Evolutionary conservation across 1,140 invertebrate genomes (phyloP).

Genomic region (Euura saliciscinereae): DNA sequence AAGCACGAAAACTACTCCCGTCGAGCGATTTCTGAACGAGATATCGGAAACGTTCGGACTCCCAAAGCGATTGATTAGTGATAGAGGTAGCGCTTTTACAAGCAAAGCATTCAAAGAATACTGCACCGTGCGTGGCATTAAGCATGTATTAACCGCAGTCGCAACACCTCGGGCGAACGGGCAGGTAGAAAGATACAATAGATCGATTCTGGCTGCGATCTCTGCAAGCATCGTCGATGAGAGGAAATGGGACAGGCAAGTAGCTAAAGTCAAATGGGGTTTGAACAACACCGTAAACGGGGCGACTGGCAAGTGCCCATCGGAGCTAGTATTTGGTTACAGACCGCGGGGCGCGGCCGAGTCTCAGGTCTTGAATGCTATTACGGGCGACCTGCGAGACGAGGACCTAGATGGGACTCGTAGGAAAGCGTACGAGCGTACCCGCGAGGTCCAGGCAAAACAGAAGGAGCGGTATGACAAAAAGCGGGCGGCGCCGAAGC

Average conservation of each 20-base stretch:
- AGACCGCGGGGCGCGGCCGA: slow-evolving; percentile 12
- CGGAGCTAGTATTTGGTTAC: no score
- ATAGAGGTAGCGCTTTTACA: slow-evolving; percentile 12
- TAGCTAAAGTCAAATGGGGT: no score
- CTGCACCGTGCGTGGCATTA: no score
- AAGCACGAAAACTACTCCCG: no score
- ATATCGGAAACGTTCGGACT: no score
- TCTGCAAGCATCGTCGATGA: slow-evolving; percentile 10
- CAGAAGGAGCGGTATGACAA: slow-evolving; percentile 16
- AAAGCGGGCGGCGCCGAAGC: slow-evolving; percentile 19
- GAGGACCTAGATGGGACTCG: slow-evolving; percentile 1
- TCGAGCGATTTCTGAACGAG: no score
- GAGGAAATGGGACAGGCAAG: slow-evolving; percentile 21
- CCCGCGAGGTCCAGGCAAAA: slow-evolving; percentile 10
- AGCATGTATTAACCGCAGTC: no score
- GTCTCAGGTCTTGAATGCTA: slow-evolving; percentile 14
- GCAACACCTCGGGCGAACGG: slow-evolving; percentile 25
- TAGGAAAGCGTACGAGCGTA: slow-evolving; percentile 13
- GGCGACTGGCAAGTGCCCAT: slow-evolving; percentile 16
- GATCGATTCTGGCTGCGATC: slow-evolving; percentile 19
- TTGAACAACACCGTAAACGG: slow-evolving; percentile 19
- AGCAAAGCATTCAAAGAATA: slow-evolving; percentile 2
- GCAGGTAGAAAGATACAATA: slow-evolving; percentile 15
- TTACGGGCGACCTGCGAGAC: slow-evolving; percentile 7
- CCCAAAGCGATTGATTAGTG: neutral